Conservation (phyloP, 2,797 vertebrate genomes). For the Amniataba percoides region DNA sequence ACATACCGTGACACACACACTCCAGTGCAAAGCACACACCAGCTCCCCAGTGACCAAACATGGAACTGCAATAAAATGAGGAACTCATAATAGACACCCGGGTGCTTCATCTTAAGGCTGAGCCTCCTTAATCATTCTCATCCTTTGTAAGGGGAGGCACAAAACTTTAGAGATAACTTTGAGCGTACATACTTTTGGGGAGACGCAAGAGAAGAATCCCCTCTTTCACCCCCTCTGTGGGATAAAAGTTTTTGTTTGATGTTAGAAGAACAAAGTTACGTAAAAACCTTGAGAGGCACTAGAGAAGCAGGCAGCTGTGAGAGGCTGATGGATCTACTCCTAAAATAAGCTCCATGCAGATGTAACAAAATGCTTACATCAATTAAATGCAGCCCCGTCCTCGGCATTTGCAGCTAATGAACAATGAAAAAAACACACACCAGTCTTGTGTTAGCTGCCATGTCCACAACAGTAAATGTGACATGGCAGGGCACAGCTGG, state of each 20-base stretch:
- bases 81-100: constrained; percentile 28
- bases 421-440: constrained; percentile 23
- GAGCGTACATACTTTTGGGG: not conserved
- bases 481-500: constrained; percentile 55
- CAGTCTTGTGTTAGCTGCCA: constrained; percentile 9
- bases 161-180: constrained; percentile 2
- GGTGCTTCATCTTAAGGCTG: constrained; percentile 7
- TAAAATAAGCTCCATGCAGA: constrained; percentile 39
- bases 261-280: not conserved
- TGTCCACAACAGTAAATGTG: constrained; percentile 22
- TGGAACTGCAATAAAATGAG: constrained; percentile 54
- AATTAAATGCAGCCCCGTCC: constrained; percentile 17
- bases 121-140: constrained; percentile 16
- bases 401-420: constrained; percentile 26
- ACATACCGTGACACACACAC: constrained; percentile 68
- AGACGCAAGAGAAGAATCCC: not conserved
- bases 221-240: not conserved
- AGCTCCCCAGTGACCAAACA: constrained; percentile 67
- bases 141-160: not conserved
- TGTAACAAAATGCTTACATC: constrained; percentile 28
- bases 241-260: constrained; percentile 10
- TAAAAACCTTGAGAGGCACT: constrained; percentile 13
- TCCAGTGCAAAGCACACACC: constrained; percentile 27
- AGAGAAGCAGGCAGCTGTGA: constrained; percentile 8
- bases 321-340: constrained; percentile 24